Conservation (phyloP, 1,140 invertebrate species). For the Tetramorium alpestre region DNA sequence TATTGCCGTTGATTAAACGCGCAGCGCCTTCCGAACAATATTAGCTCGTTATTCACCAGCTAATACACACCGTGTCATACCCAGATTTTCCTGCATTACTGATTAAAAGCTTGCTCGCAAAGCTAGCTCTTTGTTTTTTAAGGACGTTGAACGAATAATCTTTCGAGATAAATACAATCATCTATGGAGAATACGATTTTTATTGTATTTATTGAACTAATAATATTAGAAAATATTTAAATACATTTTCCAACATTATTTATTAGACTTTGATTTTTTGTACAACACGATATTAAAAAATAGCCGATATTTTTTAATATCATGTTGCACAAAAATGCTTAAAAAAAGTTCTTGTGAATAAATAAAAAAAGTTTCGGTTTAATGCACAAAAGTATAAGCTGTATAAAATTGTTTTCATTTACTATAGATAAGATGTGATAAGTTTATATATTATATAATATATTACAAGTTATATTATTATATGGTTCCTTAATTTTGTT, state of each 20-base stretch:
- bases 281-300: background rate
- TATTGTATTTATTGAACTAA: background rate
- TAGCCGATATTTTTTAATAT: background rate
- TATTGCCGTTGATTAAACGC: constrained; percentile 51
- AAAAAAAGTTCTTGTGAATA: background rate
- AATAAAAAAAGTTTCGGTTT: background rate
- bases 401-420: background rate
- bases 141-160: background rate
- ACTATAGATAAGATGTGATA: background rate
- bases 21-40: constrained; percentile 42
- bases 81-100: constrained; percentile 35
- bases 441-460: background rate
- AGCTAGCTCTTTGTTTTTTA: background rate
- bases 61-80: background rate
- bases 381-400: background rate
- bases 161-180: background rate
- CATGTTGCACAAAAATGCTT: background rate
- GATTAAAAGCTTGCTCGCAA: constrained; percentile 26
- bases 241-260: background rate
- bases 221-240: background rate
- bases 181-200: background rate
- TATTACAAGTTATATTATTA: background rate
- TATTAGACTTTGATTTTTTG: background rate
- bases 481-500: background rate
- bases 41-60: constrained; percentile 32